A percentile compares a stretch with the other conserved stretches of the same genome.
Evolutionary conservation across 2,113 vertebrate genomes (phyloP).

Genomic region (Gallinago undulata): DNA sequence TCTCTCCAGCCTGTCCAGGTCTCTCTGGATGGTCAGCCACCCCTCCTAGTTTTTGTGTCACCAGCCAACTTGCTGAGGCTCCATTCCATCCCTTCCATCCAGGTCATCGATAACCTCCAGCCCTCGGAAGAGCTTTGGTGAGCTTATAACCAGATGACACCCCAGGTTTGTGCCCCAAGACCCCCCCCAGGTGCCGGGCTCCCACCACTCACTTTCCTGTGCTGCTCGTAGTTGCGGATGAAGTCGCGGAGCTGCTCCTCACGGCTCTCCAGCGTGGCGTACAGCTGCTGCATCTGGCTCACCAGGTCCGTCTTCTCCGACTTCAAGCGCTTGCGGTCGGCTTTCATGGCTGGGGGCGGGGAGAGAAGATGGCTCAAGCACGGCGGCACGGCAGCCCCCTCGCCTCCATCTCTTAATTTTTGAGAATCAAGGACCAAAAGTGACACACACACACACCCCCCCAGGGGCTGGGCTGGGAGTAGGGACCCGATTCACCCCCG

Average conservation of each 20-base stretch:
- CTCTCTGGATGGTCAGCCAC: too few relatives aligned
- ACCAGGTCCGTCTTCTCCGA: conserved; percentile 93
- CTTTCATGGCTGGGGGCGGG: conserved; percentile 89
- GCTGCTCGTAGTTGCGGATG: conserved; percentile 98
- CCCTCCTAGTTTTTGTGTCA: too few relatives aligned
- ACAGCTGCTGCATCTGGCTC: conserved; percentile 99
- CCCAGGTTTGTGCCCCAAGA: fast-evolving
- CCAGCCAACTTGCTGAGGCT: too few relatives aligned
- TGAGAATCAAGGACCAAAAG: background rate
- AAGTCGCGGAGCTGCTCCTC: conserved; percentile 98
- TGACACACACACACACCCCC: fast-evolving
- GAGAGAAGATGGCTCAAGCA: background rate
- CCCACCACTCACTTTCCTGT: conserved; percentile 85
- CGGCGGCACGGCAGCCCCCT: background rate
- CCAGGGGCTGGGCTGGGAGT: background rate
- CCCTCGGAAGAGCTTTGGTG: background rate
- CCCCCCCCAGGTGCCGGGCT: fast-evolving
- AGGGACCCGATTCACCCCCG: fast-evolving
- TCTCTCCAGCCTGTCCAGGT: too few relatives aligned
- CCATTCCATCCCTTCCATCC: too few relatives aligned
- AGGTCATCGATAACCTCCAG: too few relatives aligned
- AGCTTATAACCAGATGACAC: fast-evolving
- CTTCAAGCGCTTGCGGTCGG: conserved; percentile 93
- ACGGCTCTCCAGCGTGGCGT: conserved; percentile 93
- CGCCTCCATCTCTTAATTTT: background rate